Evolutionary conservation across 2,888 invertebrate species (phyloP), one percentile per base, ranked within the genome.

Genomic region (Parnassius orleans): DNA sequence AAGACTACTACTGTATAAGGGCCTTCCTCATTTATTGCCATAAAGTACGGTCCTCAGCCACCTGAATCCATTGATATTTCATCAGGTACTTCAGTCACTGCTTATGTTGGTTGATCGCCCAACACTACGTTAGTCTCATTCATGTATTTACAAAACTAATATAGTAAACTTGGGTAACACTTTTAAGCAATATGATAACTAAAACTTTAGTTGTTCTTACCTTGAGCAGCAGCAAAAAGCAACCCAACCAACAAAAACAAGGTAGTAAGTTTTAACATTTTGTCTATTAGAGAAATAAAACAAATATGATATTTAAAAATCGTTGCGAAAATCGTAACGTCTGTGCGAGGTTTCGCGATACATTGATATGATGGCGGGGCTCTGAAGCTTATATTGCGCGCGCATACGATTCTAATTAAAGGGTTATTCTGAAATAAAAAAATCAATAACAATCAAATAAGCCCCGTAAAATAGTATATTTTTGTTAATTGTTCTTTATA

Each of bases 331-430:
- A 58, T 42, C 50, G 64, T 63, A 60, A 62, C 64, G 56, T 14
- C 63, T 51, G 47, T 57, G 64, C 66, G 64, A 61, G 58, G 65
- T 68, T 65, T 60, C 60, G 66, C 66, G 67, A 61, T 65, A 48
- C 54, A 64, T 61, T 65, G 66, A 53, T 56, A 47, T 15, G 33
- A 53, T n/a, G 60, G 50, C 19, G 58, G 43, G 42, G 53, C 48
- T 43, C 53, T 44, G 44, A 24, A 41, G 64, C 66, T 69, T 72
- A 68, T 72, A 72, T 68, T 64, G 52, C 10, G 63, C 41, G 61
- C 65, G 57, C 61, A 62, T 62, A 69, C 59, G 60, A 33, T 54
- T 43, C 46, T 41, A 57, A 61, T 10, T 47, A 54, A 53, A 53
- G 59, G 43, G 44, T 56, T 65, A 55, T 65, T 61, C 51, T 52